Base-by-base conservation (phyloP, 2,113 vertebrate species). In the Ctenodactylus gundi region DNA sequence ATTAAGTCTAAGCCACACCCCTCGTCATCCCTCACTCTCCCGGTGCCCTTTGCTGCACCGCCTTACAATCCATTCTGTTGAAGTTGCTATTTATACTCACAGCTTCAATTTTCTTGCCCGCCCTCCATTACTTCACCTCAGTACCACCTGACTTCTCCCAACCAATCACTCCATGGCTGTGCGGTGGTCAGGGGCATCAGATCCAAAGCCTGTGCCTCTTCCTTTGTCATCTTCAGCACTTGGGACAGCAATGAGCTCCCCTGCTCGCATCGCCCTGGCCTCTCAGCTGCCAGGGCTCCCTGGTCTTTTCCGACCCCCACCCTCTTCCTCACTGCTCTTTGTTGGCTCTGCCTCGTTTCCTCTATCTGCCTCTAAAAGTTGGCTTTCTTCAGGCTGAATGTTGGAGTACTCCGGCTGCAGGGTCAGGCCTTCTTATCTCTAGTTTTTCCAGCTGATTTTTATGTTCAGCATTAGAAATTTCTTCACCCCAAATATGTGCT, bases 221-320 rank as follows among this genome's bases (percentile, higher is more conserved):
- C 15, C 20, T 76, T 85, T 7, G 8, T 62, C 68, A 57, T 36
- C 14, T 75, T 49, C 18, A 53, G 36, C 34, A 65, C 39, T 46
- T 9, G 9, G 21, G 41, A 46, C 2, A 34, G 51, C 10, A 23
- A 18, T 8, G 20, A 15, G 4, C 23, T 85, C 12, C 53, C 23
- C 29, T 0, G 49, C 53, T 31, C 15, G 55, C 23, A 44, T 15
- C 6, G 3, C 7, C 15, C 3, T n/a, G 25, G 65, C 51, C 13
- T 57, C 49, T 67, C 23, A 46, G 20, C 11, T 60, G 1, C 31
- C 25, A 0, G 2, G 23, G 3, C 1, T 4, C 12, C 20, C 9
- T 5, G 2, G 49, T 41, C 39, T 34, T 23, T 70, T n/a, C n/a
- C 29, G 29, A 25, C 18, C 6, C 12, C 25, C 7, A 29, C 41